These are phyloP conservation scores for Ricordea florida DNA, from an alignment of 92 coral and sea anemone genomes.

Conservation along the genomic window DNA sequence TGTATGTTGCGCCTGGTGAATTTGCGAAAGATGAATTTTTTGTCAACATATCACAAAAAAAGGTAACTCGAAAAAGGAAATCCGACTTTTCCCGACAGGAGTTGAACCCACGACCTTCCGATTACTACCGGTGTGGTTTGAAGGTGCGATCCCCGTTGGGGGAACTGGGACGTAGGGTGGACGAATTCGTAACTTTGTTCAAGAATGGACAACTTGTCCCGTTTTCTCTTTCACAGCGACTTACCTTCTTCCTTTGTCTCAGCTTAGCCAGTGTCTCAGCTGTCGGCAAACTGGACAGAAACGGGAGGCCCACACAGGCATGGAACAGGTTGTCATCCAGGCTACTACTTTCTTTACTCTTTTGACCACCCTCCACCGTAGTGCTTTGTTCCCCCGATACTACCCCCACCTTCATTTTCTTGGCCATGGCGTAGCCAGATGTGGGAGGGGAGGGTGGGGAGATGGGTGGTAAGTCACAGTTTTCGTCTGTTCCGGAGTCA, in stretches of 20 bases:
- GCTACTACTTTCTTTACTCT: slow-evolving; percentile 14
- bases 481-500: slow-evolving; percentile 97
- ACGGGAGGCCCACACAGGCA: slow-evolving; percentile 72
- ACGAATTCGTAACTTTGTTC: no score
- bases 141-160: no score
- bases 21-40: no score
- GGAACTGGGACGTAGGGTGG: no score
- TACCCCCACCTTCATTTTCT: slow-evolving; percentile 85
- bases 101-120: no score
- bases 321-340: slow-evolving; percentile 69
- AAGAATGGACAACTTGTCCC: no score
- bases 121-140: no score
- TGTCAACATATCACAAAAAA: no score
- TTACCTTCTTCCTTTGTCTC: slow-evolving; percentile 91
- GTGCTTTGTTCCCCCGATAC: slow-evolving; percentile 39
- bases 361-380: not conserved
- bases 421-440: slow-evolving; percentile 92
- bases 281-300: slow-evolving; percentile 80
- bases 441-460: slow-evolving; percentile 95
- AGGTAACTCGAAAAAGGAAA: no score
- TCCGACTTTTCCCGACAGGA: no score
- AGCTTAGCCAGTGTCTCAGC: slow-evolving; percentile 84
- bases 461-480: slow-evolving; percentile 72
- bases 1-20: no score
- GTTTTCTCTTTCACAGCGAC: not conserved